A percentile compares a stretch with the other conserved stretches of the same genome.
These are phyloP conservation scores for Troglohyphantes excavatus DNA, from an alignment of 2,888 invertebrate genomes.

Conservation along the genomic window DNA sequence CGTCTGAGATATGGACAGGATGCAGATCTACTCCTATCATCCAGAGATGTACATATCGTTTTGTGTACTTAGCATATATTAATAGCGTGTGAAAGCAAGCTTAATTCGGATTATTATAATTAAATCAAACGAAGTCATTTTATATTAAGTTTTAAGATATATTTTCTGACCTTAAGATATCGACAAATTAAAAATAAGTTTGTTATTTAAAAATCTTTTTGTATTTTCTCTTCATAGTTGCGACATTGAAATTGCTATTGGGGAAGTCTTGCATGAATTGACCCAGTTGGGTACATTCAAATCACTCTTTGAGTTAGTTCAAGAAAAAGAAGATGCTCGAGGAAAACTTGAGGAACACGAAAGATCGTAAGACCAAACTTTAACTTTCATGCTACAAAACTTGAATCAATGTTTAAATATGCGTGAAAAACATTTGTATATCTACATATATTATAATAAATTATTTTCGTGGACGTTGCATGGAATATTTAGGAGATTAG, in stretches of 20 bases:
- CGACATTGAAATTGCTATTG: slow-evolving; percentile 28
- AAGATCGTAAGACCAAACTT: slow-evolving; percentile 38
- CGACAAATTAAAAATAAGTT: background rate
- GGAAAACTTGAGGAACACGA: slow-evolving; percentile 3
- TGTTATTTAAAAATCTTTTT: background rate
- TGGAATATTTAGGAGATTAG: too few relatives aligned
- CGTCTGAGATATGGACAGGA: too few relatives aligned
- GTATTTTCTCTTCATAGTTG: slow-evolving; percentile 18
- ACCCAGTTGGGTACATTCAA: background rate
- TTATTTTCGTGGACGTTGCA: too few relatives aligned
- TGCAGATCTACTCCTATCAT: too few relatives aligned
- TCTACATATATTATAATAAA: too few relatives aligned
- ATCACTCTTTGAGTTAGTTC: background rate
- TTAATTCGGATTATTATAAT: too few relatives aligned
- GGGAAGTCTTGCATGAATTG: slow-evolving; percentile 15
- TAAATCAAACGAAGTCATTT: background rate
- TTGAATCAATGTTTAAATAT: too few relatives aligned
- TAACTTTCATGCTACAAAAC: too few relatives aligned
- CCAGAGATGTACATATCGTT: too few relatives aligned
- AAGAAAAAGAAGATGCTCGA: slow-evolving; percentile 8
- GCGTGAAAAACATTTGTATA: too few relatives aligned
- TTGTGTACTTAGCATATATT: too few relatives aligned
- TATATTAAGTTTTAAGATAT: background rate
- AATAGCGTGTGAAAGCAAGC: too few relatives aligned
- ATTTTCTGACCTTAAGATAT: background rate